Conservation (phyloP, 2,797 vertebrate genomes). For the Delichon dasypus region DNA sequence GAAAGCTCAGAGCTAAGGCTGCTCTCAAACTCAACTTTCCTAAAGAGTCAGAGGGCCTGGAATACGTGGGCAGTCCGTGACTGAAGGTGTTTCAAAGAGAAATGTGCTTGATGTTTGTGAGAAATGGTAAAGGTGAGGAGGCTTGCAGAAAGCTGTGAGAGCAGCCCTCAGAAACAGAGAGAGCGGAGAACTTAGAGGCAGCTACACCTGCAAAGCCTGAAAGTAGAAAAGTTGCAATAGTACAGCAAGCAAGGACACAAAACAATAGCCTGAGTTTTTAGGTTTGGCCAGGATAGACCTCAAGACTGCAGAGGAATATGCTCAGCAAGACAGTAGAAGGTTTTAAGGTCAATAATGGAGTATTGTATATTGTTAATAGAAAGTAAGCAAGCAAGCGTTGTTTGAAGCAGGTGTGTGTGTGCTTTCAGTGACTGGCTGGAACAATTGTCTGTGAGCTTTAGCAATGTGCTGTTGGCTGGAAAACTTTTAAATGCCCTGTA, state of each 20-base stretch:
- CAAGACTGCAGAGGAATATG: neutral
- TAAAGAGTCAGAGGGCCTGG: neutral
- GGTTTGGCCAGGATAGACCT: neutral
- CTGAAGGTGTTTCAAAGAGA: neutral
- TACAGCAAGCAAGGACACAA: neutral
- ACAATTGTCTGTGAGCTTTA: no score
- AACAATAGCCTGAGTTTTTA: neutral
- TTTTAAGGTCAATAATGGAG: neutral
- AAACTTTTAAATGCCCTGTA: no score
- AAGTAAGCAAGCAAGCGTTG: no score
- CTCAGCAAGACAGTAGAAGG: neutral
- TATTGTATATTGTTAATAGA: neutral
- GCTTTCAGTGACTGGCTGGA: no score
- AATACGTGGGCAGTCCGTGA: neutral
- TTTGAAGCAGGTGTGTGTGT: no score
- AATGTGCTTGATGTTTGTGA: accelerated
- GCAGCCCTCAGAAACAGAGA: neutral
- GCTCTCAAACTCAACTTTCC: neutral
- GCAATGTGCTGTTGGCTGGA: no score
- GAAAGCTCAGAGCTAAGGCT: neutral
- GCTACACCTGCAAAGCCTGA: neutral
- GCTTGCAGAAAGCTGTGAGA: neutral
- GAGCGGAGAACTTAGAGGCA: neutral
- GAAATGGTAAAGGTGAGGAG: neutral
- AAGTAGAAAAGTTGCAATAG: neutral